Conservation (phyloP, 1,140 invertebrate genomes). For the Atta cephalotes region DNA sequence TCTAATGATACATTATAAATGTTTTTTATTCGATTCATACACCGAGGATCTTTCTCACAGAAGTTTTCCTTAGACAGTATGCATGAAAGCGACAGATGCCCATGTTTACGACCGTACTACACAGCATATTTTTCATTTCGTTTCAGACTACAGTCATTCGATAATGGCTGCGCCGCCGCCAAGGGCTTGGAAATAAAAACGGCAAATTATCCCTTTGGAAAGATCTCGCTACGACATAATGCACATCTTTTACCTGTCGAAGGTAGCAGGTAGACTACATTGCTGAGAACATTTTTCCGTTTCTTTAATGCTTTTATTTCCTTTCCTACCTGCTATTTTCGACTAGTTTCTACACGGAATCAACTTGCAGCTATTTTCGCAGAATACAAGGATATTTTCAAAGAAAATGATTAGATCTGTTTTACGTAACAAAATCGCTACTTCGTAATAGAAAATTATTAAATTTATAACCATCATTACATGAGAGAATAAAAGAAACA, state of each 20-base stretch:
- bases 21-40: constrained; percentile 5
- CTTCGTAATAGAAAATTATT: not conserved
- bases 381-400: not conserved
- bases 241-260: constrained; percentile 11
- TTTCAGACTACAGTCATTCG: not conserved
- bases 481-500: not conserved
- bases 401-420: not conserved
- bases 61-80: not conserved
- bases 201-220: constrained; percentile 32
- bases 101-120: constrained; percentile 46
- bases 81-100: not conserved
- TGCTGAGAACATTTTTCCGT: constrained; percentile 12
- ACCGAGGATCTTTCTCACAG: not conserved
- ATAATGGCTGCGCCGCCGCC: constrained; percentile 18
- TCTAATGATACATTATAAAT: not conserved
- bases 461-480: not conserved
- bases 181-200: constrained; percentile 23
- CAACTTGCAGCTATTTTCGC: not conserved
- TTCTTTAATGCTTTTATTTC: not conserved
- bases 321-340: not conserved
- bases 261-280: constrained; percentile 7
- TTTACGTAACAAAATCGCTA: not conserved
- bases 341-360: not conserved
- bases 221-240: constrained; percentile 13
- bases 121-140: constrained; percentile 44